Evolutionary conservation across 2,113 vertebrate species (phyloP).

Genomic region (Pygoscelis adeliae): DNA sequence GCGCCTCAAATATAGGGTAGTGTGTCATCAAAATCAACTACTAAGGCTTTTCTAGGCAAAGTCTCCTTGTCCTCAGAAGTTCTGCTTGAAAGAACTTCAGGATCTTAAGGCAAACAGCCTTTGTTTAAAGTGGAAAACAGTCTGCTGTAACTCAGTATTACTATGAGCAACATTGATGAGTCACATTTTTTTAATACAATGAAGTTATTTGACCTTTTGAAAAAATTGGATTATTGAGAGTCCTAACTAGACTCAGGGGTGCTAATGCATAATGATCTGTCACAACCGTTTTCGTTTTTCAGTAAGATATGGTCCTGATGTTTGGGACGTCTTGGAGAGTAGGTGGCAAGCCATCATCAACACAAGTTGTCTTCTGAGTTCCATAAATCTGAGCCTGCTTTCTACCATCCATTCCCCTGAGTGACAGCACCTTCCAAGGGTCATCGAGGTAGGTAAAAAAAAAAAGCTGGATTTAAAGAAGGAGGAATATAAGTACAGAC

Average conservation of each 20-base stretch:
- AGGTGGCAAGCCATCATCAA: not conserved
- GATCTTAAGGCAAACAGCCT: not conserved
- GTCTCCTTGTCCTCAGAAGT: not conserved
- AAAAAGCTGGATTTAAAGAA: not conserved
- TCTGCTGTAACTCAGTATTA: not conserved
- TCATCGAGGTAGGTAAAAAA: not conserved
- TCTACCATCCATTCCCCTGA: not conserved
- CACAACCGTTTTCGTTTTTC: not conserved
- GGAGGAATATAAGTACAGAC: not conserved
- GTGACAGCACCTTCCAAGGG: not conserved
- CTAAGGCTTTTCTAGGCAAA: not conserved
- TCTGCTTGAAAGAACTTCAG: not conserved
- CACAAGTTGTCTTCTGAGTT: not conserved
- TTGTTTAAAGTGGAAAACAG: not conserved
- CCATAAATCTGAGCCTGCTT: not conserved
- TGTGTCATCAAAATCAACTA: not conserved
- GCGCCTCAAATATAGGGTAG: not conserved
- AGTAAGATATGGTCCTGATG: not conserved
- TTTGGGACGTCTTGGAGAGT: not conserved
- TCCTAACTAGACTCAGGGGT: not conserved
- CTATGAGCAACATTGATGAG: accelerated
- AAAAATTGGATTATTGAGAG: not conserved
- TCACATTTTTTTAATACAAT: too few species aligned
- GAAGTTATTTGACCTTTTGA: not conserved
- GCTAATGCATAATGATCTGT: accelerated